Base-by-base conservation (phyloP, 1,140 invertebrate genomes). In the Formica selysi region DNA sequence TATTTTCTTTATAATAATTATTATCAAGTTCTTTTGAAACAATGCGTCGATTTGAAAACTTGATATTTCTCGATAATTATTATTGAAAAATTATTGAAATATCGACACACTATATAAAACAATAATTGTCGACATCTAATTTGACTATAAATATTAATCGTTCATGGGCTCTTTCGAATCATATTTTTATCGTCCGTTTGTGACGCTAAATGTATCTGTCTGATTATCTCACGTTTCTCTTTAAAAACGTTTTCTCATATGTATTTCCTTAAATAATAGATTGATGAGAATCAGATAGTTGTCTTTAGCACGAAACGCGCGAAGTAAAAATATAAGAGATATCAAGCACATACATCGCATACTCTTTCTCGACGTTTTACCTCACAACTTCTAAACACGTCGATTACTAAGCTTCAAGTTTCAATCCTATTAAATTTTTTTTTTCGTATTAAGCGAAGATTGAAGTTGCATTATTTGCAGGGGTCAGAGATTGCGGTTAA, bases 81-180 rank as follows among this genome's bases (percentile, higher is more conserved):
- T 73, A 8, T 54, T 71, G 26, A 7, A 70, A 13, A 32, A 32
- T 51, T 54, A 3, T 13, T 32, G 3, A 57, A 36, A 57, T 38
- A 38, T 26, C 19, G 51, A n/a, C n/a, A 54, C 54, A 51, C 4
- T 51, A 16, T 44, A 44, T 36, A 41, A 61, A 16, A 13, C 29
- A 32, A n/a, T 2, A 19, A 61, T 41, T 76, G 7, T 4, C 54
- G 22, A 76, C 26, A 61, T 26, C 1, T n/a, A 19, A 8, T 2
- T 19, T 61, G 36, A 29, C 36, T 8, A 76, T 76, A 62, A 76
- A 62, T 76, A 76, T 22, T 22, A 22, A 22, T 22, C 22, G 22
- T 76, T 62, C 74, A 16, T 32, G n/a, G 11, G 10, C 16, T 54
- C 10, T 29, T n/a, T 54, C 11, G 4, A 10, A 41, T 19, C 5